phyloP scores from a whole-genome alignment of 2,113 vertebrate genomes.

The Heterotis niloticus region DNA sequence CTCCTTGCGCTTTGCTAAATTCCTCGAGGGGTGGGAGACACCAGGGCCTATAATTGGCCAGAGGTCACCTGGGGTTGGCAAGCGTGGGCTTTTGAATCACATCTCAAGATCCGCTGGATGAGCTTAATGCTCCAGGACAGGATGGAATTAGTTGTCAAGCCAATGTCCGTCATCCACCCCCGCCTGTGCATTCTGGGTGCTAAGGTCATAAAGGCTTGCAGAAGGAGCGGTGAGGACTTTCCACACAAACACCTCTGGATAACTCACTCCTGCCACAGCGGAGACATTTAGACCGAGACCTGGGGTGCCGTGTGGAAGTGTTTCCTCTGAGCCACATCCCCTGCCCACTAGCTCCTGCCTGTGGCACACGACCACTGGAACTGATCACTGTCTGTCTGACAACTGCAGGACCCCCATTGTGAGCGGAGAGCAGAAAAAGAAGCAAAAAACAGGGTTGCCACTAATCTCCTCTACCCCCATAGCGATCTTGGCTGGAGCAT shows the following conservation, averaged over 20 bases:
- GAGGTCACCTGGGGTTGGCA: neutral
- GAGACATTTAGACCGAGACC: neutral
- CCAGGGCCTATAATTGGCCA: no score
- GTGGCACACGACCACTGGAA: neutral
- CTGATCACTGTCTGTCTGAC: neutral
- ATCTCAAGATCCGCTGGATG: neutral
- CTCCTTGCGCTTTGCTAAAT: no score
- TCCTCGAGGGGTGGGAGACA: neutral
- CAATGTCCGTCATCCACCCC: neutral
- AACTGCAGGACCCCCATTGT: neutral
- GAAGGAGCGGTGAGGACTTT: neutral
- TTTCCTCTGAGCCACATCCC: no score
- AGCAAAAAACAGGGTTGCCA: neutral
- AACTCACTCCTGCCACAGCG: neutral
- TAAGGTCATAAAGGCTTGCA: neutral
- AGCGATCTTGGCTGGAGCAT: neutral
- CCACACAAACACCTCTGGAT: conserved; percentile 4
- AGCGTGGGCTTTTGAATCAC: neutral
- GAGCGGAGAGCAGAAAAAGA: neutral
- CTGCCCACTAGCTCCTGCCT: neutral
- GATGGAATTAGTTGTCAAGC: conserved; percentile 6
- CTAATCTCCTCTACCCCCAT: neutral
- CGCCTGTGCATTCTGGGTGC: neutral
- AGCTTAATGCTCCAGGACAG: neutral
- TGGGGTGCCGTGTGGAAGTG: neutral